Conservation (phyloP, 2,888 invertebrate genomes). For the Athalia rosae region DNA sequence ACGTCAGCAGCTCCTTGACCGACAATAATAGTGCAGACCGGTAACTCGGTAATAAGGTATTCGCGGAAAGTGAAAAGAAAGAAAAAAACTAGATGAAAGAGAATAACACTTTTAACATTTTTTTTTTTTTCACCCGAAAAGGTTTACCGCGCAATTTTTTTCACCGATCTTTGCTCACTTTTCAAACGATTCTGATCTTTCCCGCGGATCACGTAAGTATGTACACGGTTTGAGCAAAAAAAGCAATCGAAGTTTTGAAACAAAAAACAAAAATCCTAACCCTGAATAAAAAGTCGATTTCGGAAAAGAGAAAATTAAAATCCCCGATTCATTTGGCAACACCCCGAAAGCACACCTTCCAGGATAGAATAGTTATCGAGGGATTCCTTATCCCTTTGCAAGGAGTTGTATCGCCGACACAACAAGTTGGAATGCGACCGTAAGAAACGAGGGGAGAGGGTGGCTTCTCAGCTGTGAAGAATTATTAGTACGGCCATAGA, state of each 20-base stretch:
- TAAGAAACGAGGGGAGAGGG: slow-evolving; percentile 7
- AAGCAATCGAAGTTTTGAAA: no score
- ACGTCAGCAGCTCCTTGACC: slow-evolving; percentile 28
- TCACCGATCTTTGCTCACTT: no score
- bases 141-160: no score
- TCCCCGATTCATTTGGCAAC: not conserved
- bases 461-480: slow-evolving; percentile 44
- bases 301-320: no score
- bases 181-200: no score
- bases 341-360: not conserved
- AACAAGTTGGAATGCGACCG: slow-evolving; percentile 39
- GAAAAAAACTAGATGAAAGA: not conserved
- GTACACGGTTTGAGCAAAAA: no score
- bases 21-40: slow-evolving; percentile 23
- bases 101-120: not conserved
- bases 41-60: slow-evolving; percentile 34
- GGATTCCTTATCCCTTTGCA: slow-evolving; percentile 26
- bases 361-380: not conserved
- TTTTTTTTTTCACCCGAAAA: no score
- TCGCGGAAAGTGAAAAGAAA: not conserved
- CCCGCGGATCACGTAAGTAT: no score
- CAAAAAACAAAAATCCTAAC: no score
- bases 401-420: slow-evolving; percentile 31
- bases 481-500: slow-evolving; percentile 43
- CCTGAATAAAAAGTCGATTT: no score